Base-by-base conservation (phyloP, 92 coral and sea anemone species). In the Umimayanthus chanpuru region DNA sequence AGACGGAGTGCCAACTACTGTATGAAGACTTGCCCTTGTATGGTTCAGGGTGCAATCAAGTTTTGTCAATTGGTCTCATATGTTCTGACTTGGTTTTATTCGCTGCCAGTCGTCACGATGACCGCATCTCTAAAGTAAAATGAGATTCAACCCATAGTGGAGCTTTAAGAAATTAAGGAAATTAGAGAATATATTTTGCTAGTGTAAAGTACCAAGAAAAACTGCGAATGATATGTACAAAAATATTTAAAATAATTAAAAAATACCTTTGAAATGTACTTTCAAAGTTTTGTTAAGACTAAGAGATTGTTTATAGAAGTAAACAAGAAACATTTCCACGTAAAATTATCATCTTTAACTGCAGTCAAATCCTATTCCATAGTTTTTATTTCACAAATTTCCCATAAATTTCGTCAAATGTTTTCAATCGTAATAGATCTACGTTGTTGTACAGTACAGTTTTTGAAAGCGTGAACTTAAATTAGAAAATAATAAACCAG, bases 161-260 rank as follows among this genome's bases (percentile, higher is more conserved):
- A n/a, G 66, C 23, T 70, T 81, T 83, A 70, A 83, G 25, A 29
- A 68, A 83, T 70, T 26, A 16, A 77, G 49, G 26, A 83, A 68
- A 20, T 41, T 25, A 83, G 73, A 66, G 87, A 83, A 83, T 44
- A 68, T 83, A 70, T 83, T 83, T 68, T 83, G 74, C 87, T 68
- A 83, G 43, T 82, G 86, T 67, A 82, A 66, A 25, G 77, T 66
- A 82, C 72, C 26, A 18, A 32, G 7, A 43, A 61, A 40, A 18
- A 39, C 16, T 38, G 18, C 30, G 28, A 83, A 70, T 70, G 78
- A 83, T 66, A 70, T 44, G 66, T 68, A 68, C 26, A 71, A 83
- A 73, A 67, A 83, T 83, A 70, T 83, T 83, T 83, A 83, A 83
- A 68, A 72, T 56, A 70, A 70, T 36, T 70, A 71, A 70, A 68